Conservation (phyloP, 2,797 vertebrate species). For the Linurgus olivaceus region DNA sequence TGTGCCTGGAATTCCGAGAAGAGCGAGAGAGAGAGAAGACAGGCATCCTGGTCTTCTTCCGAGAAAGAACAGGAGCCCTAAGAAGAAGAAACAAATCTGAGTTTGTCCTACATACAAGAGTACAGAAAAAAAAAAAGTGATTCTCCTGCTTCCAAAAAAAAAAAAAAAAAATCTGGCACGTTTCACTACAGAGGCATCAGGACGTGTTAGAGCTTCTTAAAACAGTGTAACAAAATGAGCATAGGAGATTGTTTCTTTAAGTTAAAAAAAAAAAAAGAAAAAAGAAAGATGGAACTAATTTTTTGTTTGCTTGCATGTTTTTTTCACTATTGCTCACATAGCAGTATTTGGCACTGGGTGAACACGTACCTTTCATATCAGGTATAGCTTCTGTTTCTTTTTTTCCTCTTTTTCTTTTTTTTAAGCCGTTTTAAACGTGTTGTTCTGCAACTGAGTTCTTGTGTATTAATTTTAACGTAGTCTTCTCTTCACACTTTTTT, state of each 20-base stretch:
- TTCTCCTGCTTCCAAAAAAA: slow-evolving; percentile 60
- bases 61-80: slow-evolving; percentile 68
- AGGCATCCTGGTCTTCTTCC: slow-evolving; percentile 62
- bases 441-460: slow-evolving; percentile 51
- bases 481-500: slow-evolving; percentile 53
- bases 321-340: slow-evolving; percentile 57
- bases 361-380: slow-evolving; percentile 77
- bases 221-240: slow-evolving; percentile 58
- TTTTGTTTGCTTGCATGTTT: not conserved
- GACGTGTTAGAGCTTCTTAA: slow-evolving; percentile 69
- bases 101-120: slow-evolving; percentile 71
- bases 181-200: slow-evolving; percentile 70
- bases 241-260: slow-evolving; percentile 56
- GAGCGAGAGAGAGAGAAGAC: slow-evolving; percentile 69
- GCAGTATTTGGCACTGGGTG: slow-evolving; percentile 71
- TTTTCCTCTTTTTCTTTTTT: slow-evolving; percentile 34
- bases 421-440: slow-evolving; percentile 41
- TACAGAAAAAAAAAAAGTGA: slow-evolving; percentile 52
- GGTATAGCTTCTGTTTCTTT: slow-evolving; percentile 74
- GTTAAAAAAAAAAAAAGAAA: not conserved
- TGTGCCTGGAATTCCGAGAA: slow-evolving; percentile 81
- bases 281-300: not conserved
- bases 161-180: slow-evolving; percentile 53
- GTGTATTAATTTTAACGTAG: slow-evolving; percentile 50
- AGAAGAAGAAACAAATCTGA: slow-evolving; percentile 69